These are phyloP conservation scores for Poeciliopsis turneri DNA, from an alignment of 2,797 vertebrate genomes.

Conservation along the genomic window DNA sequence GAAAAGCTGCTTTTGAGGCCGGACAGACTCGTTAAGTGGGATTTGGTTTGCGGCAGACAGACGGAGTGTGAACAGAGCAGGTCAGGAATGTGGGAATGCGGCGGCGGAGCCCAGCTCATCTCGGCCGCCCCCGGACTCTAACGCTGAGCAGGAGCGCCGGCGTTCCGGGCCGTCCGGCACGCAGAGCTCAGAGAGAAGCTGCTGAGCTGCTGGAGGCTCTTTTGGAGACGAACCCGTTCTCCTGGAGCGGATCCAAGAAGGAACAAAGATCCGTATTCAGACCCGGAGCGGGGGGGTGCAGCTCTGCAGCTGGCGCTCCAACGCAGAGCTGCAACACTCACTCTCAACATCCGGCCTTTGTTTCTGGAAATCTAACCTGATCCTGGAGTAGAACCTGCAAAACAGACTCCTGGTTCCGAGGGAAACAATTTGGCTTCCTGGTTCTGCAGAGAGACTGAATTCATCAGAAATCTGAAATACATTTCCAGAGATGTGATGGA, in stretches of 20 bases:
- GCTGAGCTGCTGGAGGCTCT: conserved; percentile 65
- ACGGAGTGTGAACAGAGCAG: conserved; percentile 45
- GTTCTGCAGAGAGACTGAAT: too few relatives aligned
- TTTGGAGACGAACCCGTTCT: conserved; percentile 61
- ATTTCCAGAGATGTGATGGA: too few relatives aligned
- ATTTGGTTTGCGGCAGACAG: conserved; percentile 41
- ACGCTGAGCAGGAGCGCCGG: background rate
- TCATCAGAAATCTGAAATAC: too few relatives aligned
- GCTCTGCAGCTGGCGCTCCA: conserved; percentile 67
- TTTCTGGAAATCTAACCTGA: conserved; percentile 24
- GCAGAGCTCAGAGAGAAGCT: conserved; percentile 37
- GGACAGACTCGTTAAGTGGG: conserved; percentile 51
- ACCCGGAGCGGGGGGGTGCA: conserved; percentile 67
- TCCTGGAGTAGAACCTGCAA: background rate
- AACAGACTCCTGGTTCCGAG: background rate
- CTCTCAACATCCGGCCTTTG: background rate
- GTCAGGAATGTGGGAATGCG: conserved; percentile 73
- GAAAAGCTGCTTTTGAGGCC: conserved; percentile 32
- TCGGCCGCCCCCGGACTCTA: conserved; percentile 40
- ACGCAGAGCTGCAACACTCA: conserved; percentile 22
- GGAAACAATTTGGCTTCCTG: background rate
- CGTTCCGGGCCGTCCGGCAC: conserved; percentile 44
- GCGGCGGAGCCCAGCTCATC: conserved; percentile 22
- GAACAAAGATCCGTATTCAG: conserved; percentile 79
- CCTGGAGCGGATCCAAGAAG: conserved; percentile 68